These are phyloP conservation scores for Archips crataeganus DNA, from an alignment of 2,888 invertebrate genomes.

Conservation along the genomic window DNA sequence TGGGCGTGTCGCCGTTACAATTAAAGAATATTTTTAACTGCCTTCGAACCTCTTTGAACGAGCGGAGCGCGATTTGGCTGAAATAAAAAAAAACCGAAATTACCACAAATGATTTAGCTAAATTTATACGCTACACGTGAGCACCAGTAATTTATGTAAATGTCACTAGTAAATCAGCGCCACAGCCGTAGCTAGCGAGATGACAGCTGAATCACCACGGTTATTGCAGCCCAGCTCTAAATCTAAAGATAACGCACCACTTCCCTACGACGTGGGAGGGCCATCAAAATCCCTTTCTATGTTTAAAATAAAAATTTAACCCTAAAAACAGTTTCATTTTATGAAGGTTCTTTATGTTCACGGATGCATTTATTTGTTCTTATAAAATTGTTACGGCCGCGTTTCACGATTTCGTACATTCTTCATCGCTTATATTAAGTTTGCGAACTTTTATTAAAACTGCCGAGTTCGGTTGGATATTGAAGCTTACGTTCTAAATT, in stretches of 20 bases:
- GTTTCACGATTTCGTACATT: constrained; percentile 62
- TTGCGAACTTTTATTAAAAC: constrained; percentile 54
- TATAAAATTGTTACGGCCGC: constrained; percentile 72
- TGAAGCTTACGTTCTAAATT: constrained; percentile 51
- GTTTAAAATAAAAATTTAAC: constrained; percentile 86
- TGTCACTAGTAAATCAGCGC: constrained; percentile 61
- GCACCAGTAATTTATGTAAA: constrained; percentile 56
- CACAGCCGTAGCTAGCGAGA: constrained; percentile 41
- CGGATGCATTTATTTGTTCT: constrained; percentile 75
- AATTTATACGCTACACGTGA: constrained; percentile 47
- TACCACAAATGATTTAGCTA: constrained; percentile 42
- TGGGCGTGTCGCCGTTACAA: too few relatives aligned
- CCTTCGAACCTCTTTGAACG: not conserved
- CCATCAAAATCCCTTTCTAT: constrained; percentile 84
- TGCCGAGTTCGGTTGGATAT: constrained; percentile 61
- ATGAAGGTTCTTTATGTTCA: constrained; percentile 70
- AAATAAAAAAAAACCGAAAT: not conserved
- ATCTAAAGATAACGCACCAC: constrained; percentile 76
- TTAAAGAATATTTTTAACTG: too few relatives aligned
- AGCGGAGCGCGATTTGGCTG: not conserved
- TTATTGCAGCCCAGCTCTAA: constrained; percentile 73
- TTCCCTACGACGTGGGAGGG: constrained; percentile 68
- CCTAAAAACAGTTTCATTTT: constrained; percentile 76
- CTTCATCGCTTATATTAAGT: constrained; percentile 55
- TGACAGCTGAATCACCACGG: constrained; percentile 53